Evolutionary conservation across 2,888 invertebrate species (phyloP), one percentile per base, ranked within the genome.

Genomic region (Anoplius nigerrimus): DNA sequence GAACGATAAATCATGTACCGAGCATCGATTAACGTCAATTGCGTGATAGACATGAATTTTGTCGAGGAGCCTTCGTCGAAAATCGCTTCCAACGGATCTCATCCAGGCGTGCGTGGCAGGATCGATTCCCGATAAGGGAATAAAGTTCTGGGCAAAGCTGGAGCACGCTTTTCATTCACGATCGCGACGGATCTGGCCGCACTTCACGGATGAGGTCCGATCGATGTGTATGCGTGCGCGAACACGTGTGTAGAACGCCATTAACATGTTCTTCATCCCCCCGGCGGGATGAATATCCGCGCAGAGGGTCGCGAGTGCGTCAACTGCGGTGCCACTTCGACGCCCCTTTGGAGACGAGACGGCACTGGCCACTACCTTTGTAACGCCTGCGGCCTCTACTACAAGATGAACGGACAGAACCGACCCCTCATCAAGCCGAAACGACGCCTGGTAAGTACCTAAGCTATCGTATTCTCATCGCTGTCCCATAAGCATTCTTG

Each of bases 391-490:
- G 99, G 99, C 84, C 94, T 99, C 83, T 99, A 99, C 92, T 98
- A 98, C 92, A 99, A 99, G 92, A 99, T 99, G 98, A 99, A 99
- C 91, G 99, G 99, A 86, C 97, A 98, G 90, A 98, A 98, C 90
- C 92, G 99, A 90, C 99, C 99, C 69, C 94, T 99, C 88, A 98
- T 98, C 92, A 99, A 99, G 93, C 98, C 99, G 88, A 98, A 99
- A 92, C 95, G 99, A 93, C 95, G 99, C 94, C 95, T 98, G 95
- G 99, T 99, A 93, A 97, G 98, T 95, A 90, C 91, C 79, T 79
- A 74, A 79, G 79, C 79, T 66, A 53, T 53, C 54, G 5, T 13
- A 34, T 8, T 48, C n/a, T 4, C 48, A 16, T 48, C 48, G 48
- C 13, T 42, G 42, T 6, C 13, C 42, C 13, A 8, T 42, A 42